Evolutionary conservation across 2,888 invertebrate species (phyloP), one percentile per base, ranked within the genome.

Genomic region (Sepiola atlantica): DNA sequence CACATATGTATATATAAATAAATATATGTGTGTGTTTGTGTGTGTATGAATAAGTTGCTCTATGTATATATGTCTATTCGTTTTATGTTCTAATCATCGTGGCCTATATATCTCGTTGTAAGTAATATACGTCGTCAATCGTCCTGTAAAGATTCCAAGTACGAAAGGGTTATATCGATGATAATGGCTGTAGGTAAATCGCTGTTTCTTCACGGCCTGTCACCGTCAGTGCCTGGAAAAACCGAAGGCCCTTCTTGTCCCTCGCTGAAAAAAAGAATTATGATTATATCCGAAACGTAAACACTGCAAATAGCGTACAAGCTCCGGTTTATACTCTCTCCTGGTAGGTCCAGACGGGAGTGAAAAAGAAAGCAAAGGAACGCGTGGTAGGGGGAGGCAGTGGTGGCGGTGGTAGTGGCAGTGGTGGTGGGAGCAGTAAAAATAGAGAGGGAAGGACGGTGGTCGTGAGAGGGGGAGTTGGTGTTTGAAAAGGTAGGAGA

Each of bases 271-370:
- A n/a, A n/a, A n/a, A 77, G 14, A 18, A 77, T 77, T 16, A 77
- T 12, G n/a, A 77, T 77, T n/a, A 77, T n/a, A 77, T n/a, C n/a
- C n/a, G n/a, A 77, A 77, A 77, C n/a, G n/a, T 3, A 77, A 77
- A 14, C n/a, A 32, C 32, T n/a, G n/a, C 28, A 28, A 77, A n/a
- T 32, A 77, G 32, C 77, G n/a, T n/a, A 77, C n/a, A 32, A n/a
- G 77, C 14, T 77, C n/a, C 18, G 32, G 77, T n/a, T n/a, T 77
- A 77, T 77, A 77, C 77, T 32, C 77, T 77, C 77, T 77, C n/a
- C 77, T 77, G 77, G 77, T 77, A 77, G 77, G 77, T n/a, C 77
- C n/a, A 77, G 77, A 77, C 77, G 77, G 16, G 77, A 77, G 77
- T 77, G 77, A 77, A 16, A 57, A 77, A 32, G 77, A 77, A 77